Percentiles rank a stretch among this genome's conserved stretches.
phyloP scores from a whole-genome alignment of 2,113 vertebrate genomes.

The Vidua chalybeata region DNA sequence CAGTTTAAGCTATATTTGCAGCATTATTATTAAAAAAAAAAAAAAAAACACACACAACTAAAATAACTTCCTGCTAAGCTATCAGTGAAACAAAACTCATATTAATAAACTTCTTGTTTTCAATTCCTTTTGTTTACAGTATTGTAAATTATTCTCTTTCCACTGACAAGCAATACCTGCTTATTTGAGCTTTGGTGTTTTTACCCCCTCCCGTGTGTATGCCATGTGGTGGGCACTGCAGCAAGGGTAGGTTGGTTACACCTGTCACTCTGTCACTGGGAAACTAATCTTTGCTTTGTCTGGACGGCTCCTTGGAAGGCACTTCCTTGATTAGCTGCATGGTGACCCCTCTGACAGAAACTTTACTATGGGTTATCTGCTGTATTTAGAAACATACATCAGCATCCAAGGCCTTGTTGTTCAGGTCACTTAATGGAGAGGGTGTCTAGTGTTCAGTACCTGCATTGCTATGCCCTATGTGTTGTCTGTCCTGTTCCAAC shows the following conservation, averaged over 20 bases:
- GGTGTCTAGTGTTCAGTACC: neutral
- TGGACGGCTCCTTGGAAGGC: neutral
- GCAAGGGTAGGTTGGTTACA: neutral
- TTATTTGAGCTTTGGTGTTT: neutral
- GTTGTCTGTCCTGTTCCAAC: neutral
- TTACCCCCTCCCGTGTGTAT: neutral
- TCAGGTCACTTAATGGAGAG: neutral
- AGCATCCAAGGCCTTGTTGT: neutral
- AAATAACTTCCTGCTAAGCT: neutral
- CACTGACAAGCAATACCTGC: neutral
- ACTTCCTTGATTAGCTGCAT: neutral
- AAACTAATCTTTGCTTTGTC: neutral
- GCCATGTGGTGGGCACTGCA: neutral
- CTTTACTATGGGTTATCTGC: neutral
- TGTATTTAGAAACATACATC: slow-evolving; percentile 13
- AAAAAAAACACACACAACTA: neutral
- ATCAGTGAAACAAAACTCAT: neutral
- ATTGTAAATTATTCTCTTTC: neutral
- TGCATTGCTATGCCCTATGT: neutral
- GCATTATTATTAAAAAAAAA: neutral
- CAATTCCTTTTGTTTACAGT: neutral
- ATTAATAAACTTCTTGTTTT: neutral
- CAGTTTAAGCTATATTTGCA: neutral
- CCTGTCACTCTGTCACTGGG: neutral
- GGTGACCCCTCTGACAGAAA: neutral